Evolutionary conservation across 2,797 vertebrate genomes (phyloP), one percentile per base, ranked within the genome.

Genomic region (Cyprinella venusta): DNA sequence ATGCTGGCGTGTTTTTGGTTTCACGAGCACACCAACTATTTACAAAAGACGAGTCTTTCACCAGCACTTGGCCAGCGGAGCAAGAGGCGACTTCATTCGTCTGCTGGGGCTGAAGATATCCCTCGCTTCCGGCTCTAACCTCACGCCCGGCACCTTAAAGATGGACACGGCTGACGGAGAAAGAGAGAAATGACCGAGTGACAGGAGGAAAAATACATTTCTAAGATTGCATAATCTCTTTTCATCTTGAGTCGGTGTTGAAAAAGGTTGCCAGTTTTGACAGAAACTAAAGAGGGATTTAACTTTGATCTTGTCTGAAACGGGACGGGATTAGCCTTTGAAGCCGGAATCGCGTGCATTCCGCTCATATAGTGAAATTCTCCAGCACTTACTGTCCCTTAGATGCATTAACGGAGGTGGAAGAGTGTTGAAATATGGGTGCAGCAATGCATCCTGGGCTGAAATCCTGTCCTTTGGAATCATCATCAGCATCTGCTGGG

Each of bases 81-180:
- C 87, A 52, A 92, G 85, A 5, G 90, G 87, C 1, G 89, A 80
- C 83, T 81, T 91, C 69, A 85, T 50, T 79, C 91, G 93, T 79
- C 3, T 52, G 24, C 93, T 92, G 0, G 96, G 94, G 87, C 91
- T 91, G 80, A 95, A 94, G 69, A 95, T 90, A 89, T 97, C 96
- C 89, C 94, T 94, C 81, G 93, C 93, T 92, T 98, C 97, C 15
- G 94, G 90, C 90, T 97, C 96, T 85, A 99, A 90, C 76, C 85
- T 91, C 77, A 97, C 91, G 30, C 95, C 96, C 0, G 97, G 95
- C 76, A 98, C 95, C 79, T 94, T 95, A 87, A 98, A 96, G 89
- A 97, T 91, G 71, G 97, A 97, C 86, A 95, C 93, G 1, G 92
- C 97, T 97, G 89, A 63, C 19, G 68, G 85, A 84, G 80, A 87